A percentile compares a stretch with the other conserved stretches of the same genome.
Conservation (phyloP, 2,113 vertebrate species). For the Cynoglossus semilaevis region DNA sequence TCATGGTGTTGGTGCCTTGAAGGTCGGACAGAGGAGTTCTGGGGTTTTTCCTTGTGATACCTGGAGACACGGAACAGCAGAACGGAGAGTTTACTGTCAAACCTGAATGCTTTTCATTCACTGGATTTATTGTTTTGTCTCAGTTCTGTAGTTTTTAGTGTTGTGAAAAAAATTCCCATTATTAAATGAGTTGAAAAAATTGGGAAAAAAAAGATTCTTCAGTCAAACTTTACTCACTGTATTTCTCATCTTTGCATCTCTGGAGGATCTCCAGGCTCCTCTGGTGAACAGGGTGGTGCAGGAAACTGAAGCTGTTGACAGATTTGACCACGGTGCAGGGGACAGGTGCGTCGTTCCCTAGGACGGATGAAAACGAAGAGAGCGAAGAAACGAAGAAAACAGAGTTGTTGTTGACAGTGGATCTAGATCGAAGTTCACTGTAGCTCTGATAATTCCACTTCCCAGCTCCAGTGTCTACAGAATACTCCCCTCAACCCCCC, state of each 20-base stretch:
- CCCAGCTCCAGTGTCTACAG: too few species aligned
- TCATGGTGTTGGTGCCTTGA: constrained; percentile 88
- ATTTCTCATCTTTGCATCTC: constrained; percentile 99
- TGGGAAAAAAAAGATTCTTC: too few species aligned
- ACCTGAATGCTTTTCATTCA: too few species aligned
- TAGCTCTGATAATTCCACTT: too few species aligned
- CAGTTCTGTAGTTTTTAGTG: too few species aligned
- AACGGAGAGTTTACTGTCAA: too few species aligned
- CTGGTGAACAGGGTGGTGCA: constrained; percentile 99
- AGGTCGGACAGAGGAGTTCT: constrained; percentile 89
- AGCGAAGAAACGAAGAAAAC: background rate
- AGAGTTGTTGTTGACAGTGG: too few species aligned
- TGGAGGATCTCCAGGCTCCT: constrained; percentile 99
- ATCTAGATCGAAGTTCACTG: too few species aligned
- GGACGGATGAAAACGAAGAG: constrained; percentile 28
- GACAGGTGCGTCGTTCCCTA: constrained; percentile 89
- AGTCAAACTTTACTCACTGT: constrained; percentile 84
- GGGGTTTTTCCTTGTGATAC: constrained; percentile 85
- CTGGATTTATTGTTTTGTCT: too few species aligned
- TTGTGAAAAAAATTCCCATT: too few species aligned
- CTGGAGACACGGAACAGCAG: constrained; percentile 61
- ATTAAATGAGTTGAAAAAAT: too few species aligned
- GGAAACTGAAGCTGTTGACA: constrained; percentile 98
- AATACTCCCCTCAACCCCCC: too few species aligned
- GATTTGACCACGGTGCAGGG: constrained; percentile 87